phyloP scores from a whole-genome alignment of 2,797 vertebrate genomes.

The Agapornis canus region DNA sequence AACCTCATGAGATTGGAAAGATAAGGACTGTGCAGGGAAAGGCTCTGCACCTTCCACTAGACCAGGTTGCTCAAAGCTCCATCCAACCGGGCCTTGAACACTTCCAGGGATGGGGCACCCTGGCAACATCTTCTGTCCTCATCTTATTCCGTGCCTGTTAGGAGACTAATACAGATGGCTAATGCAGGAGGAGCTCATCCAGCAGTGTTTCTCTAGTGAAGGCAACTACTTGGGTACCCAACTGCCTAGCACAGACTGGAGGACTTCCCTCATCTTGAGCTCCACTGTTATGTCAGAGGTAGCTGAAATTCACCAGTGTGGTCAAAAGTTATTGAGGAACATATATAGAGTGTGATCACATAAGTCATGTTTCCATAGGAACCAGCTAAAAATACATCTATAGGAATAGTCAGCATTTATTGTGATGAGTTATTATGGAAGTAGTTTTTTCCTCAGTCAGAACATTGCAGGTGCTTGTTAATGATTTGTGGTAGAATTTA shows the following conservation, averaged over 20 bases:
- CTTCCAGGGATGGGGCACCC: background rate
- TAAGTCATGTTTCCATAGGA: slow-evolving; percentile 40
- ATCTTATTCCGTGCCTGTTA: background rate
- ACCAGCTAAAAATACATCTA: slow-evolving; percentile 6
- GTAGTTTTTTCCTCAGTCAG: background rate
- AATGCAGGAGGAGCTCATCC: background rate
- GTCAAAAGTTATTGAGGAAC: background rate
- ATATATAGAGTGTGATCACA: background rate
- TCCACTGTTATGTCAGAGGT: background rate
- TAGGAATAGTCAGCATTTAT: background rate
- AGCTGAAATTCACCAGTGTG: background rate
- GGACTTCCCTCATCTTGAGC: background rate
- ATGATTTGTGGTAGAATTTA: slow-evolving; percentile 30
- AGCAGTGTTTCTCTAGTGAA: background rate
- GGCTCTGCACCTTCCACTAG: background rate
- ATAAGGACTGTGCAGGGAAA: background rate
- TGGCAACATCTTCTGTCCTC: background rate
- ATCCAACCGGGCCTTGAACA: background rate
- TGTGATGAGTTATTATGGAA: background rate
- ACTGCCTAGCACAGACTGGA: background rate
- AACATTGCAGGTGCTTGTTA: slow-evolving; percentile 30
- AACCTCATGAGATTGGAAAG: background rate
- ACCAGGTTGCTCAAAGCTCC: background rate
- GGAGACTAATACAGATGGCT: background rate
- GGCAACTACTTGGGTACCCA: background rate